Base-by-base conservation (phyloP, 2,888 invertebrate genomes). In the Ecliptopera silaceata region DNA sequence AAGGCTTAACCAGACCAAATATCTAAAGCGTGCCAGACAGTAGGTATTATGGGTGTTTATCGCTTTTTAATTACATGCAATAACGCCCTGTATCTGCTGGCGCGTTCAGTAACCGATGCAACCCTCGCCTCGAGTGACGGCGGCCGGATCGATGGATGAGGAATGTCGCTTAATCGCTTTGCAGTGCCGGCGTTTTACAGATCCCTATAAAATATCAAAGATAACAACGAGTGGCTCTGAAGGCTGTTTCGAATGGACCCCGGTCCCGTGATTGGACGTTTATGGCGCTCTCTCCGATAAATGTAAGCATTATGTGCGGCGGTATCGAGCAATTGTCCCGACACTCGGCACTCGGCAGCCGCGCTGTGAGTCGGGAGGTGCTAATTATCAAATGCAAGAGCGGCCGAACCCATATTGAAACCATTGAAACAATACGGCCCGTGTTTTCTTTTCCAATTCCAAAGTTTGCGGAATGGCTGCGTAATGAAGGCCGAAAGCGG, bases 191-290 rank as follows among this genome's bases (percentile, higher is more conserved):
- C 86, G 82, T 87, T 91, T 91, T 90, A 91, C 89, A 80, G 90
- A 82, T 87, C 84, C 80, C 89, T 88, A 91, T 91, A 91, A 91
- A 91, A 88, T 88, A 86, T 88, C 84, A 83, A 84, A 89, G 90
- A 91, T 91, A 90, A 90, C 88, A 88, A 86, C 86, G 83, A 84
- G 78, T 82, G 81, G 79, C 80, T 80, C 75, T 79, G 82, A 80
- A 77, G 78, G 78, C 70, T 76, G 75, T 80, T 73, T 75, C 78
- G 77, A 82, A 79, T 82, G 80, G 80, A 75, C 70, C 77, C 70
- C 74, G 70, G 72, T 61, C 69, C 79, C 68, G 84, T 83, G 88
- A 88, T 89, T 87, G 90, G 83, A 81, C 66, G 81, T 91, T 91
- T 91, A 91, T 89, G 88, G 77, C 83, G 70, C 75, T 77, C 72